phyloP scores from a whole-genome alignment of 2,888 invertebrate genomes.

The Drosophila glabriapex region DNA sequence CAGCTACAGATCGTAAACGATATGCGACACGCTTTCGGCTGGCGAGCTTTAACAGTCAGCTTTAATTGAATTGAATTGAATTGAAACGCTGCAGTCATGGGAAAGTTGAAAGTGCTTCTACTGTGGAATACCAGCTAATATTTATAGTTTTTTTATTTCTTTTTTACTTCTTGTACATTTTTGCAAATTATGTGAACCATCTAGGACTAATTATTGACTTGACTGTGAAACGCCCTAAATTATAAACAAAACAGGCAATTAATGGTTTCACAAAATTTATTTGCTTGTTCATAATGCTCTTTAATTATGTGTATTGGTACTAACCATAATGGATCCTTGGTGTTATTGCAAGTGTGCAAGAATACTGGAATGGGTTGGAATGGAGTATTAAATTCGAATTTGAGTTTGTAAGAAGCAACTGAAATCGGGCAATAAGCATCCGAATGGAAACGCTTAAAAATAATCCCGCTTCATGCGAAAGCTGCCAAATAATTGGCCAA shows the following conservation, averaged over 20 bases:
- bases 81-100: constrained; percentile 14
- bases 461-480: constrained; percentile 62
- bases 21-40: constrained; percentile 32
- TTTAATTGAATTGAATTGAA: constrained; percentile 52
- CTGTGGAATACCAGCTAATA: not conserved
- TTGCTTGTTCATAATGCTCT: not conserved
- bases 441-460: constrained; percentile 42
- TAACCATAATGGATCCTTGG: not conserved
- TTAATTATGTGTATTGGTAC: not conserved
- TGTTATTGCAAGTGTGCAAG: not conserved
- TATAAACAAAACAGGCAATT: not conserved
- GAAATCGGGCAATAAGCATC: constrained; percentile 14
- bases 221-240: not conserved
- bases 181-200: not conserved
- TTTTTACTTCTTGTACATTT: not conserved
- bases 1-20: constrained; percentile 64
- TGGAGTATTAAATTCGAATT: constrained; percentile 27
- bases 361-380: not conserved
- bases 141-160: not conserved
- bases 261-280: not conserved
- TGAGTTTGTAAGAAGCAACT: constrained; percentile 28
- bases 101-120: not conserved
- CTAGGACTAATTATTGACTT: not conserved
- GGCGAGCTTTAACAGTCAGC: constrained; percentile 27
- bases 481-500: constrained; percentile 51